A percentile compares a stretch with the other conserved stretches of the same genome.
These are phyloP conservation scores for Philhelius pedissequus DNA, from an alignment of 2,888 invertebrate species.

Conservation along the genomic window DNA sequence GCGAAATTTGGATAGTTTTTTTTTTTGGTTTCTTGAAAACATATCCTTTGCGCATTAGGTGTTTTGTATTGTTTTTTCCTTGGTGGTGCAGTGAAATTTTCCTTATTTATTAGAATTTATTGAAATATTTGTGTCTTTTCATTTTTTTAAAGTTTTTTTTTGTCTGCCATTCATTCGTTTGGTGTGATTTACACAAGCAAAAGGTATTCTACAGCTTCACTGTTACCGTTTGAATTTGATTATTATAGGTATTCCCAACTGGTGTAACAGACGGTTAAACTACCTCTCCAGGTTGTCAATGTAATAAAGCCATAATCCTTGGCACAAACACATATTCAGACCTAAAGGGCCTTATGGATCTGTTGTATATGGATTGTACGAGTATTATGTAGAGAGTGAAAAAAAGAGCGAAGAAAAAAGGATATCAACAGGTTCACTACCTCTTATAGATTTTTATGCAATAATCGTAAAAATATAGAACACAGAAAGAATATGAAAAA, in stretches of 20 bases:
- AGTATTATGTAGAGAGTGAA: background rate
- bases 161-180: constrained; percentile 8
- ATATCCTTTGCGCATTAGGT: constrained; percentile 5
- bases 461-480: constrained; percentile 64
- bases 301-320: constrained; percentile 65
- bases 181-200: constrained; percentile 51
- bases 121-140: constrained; percentile 50
- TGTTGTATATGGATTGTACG: background rate
- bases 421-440: constrained; percentile 64
- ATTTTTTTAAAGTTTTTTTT: background rate
- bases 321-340: constrained; percentile 28
- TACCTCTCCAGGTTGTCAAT: constrained; percentile 48
- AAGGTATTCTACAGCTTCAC: background rate
- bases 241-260: constrained; percentile 63
- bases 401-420: constrained; percentile 10
- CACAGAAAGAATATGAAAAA: background rate
- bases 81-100: constrained; percentile 19
- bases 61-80: background rate
- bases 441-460: constrained; percentile 68
- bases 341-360: background rate
- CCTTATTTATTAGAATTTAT: constrained; percentile 62
- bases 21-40: constrained; percentile 4
- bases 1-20: constrained; percentile 2
- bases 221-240: constrained; percentile 57
- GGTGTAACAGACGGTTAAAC: constrained; percentile 58